These are phyloP conservation scores for Diabrotica virgifera DNA, from an alignment of 1,140 invertebrate species.

Conservation along the genomic window DNA sequence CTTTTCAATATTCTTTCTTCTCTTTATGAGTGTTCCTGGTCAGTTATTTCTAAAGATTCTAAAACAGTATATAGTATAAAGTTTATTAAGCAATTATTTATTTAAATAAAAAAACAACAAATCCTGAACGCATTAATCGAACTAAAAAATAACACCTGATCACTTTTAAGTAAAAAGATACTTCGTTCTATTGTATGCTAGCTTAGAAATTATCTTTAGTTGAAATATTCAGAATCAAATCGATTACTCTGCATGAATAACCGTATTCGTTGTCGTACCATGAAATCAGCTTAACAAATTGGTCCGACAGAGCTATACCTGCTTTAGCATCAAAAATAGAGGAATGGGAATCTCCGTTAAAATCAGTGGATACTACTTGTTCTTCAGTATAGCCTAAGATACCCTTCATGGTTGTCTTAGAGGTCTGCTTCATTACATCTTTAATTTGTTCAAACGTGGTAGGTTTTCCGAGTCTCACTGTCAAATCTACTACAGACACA, in stretches of 20 bases:
- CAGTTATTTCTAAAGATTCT: too few species aligned
- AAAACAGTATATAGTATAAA: too few species aligned
- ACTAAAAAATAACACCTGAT: not conserved
- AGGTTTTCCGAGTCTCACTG: constrained; percentile 69
- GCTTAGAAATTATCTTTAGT: constrained; percentile 6
- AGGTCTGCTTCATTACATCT: constrained; percentile 80
- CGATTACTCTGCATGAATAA: constrained; percentile 89
- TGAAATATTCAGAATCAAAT: constrained; percentile 84
- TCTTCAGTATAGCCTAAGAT: constrained; percentile 94
- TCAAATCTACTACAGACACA: constrained; percentile 98
- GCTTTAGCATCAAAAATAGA: constrained; percentile 95
- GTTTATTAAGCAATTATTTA: too few species aligned
- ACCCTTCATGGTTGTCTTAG: constrained; percentile 78
- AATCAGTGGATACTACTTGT: constrained; percentile 89
- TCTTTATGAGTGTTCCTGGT: too few species aligned
- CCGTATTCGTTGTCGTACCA: constrained; percentile 99
- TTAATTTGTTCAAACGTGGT: constrained; percentile 86
- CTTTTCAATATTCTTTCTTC: too few species aligned
- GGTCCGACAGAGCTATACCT: constrained; percentile 85
- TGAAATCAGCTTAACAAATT: constrained; percentile 86
- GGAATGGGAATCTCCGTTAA: constrained; percentile 80
- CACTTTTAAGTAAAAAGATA: not conserved
- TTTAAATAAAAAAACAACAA: not conserved
- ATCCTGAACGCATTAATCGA: not conserved
- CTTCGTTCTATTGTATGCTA: not conserved